Evolutionary conservation across 1,140 invertebrate species (phyloP).

Genomic region (Platorchestia sp.): DNA sequence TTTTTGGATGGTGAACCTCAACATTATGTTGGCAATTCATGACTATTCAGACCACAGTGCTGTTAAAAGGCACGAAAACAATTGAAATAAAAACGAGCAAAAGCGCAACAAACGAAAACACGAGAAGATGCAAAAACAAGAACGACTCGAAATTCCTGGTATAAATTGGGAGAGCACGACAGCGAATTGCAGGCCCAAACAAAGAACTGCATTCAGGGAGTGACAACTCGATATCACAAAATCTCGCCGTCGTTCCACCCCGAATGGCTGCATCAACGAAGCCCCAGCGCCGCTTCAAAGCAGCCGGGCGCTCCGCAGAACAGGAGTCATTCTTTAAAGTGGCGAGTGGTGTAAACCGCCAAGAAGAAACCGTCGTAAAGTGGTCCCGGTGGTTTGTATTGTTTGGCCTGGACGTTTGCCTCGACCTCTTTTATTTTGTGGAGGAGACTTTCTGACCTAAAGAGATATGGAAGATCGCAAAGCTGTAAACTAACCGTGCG

Average conservation of each 20-base stretch:
- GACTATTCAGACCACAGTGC: too few relatives aligned
- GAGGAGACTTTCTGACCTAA: constrained; percentile 14
- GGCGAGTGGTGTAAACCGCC: not conserved
- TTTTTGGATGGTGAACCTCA: too few relatives aligned
- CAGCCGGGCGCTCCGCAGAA: not conserved
- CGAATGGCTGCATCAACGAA: not conserved
- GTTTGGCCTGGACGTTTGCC: constrained; percentile 15
- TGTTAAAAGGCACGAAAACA: too few relatives aligned
- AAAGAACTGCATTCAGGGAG: not conserved
- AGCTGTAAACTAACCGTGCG: not conserved
- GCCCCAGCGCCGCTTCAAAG: not conserved
- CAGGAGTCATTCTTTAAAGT: constrained; percentile 32
- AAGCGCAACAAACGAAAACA: too few relatives aligned
- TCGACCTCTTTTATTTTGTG: not conserved
- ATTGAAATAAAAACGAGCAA: too few relatives aligned
- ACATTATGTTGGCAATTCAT: too few relatives aligned
- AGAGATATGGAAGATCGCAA: constrained; percentile 2
- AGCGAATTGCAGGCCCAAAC: not conserved
- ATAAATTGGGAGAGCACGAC: too few relatives aligned
- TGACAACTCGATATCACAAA: not conserved
- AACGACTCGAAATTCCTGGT: too few relatives aligned
- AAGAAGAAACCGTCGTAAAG: not conserved
- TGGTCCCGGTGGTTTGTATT: constrained; percentile 23
- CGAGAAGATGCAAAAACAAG: too few relatives aligned
- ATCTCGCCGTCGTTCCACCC: not conserved